Evolutionary conservation across 2,888 invertebrate species (phyloP).

Genomic region (Microplitis manilae): DNA sequence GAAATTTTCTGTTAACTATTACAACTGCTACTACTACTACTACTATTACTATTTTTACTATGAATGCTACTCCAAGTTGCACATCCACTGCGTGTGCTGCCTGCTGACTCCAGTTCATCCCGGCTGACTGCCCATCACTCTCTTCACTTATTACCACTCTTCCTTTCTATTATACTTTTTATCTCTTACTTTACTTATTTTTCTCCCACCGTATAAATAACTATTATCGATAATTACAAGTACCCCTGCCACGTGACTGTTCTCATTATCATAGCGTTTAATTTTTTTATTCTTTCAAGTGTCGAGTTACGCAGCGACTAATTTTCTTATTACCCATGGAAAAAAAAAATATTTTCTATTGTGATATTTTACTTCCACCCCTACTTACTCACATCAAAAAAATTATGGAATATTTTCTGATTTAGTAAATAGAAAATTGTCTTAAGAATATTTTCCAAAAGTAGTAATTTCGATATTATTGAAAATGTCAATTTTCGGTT

Average conservation of each 20-base stretch:
- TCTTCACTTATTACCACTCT: constrained; percentile 41
- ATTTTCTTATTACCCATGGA: neutral
- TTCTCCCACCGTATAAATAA: neutral
- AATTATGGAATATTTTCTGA: too few relatives aligned
- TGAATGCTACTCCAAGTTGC: neutral
- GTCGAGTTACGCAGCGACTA: neutral
- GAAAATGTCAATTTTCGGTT: too few relatives aligned
- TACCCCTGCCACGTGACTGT: neutral
- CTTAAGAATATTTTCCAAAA: too few relatives aligned
- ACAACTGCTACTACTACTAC: neutral
- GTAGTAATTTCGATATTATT: too few relatives aligned
- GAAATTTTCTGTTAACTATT: neutral
- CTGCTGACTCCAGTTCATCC: constrained; percentile 38
- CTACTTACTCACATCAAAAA: too few relatives aligned
- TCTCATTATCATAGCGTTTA: neutral
- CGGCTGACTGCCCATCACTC: constrained; percentile 49
- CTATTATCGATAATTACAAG: neutral
- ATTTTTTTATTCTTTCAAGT: neutral
- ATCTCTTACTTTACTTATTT: constrained; percentile 56
- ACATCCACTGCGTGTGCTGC: constrained; percentile 15
- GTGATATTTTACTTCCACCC: too few relatives aligned
- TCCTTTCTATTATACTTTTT: constrained; percentile 1
- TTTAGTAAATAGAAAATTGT: too few relatives aligned
- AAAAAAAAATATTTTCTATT: too few relatives aligned
- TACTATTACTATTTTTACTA: too few relatives aligned